Evolutionary conservation across 2,113 vertebrate genomes (phyloP).

Genomic region (Shinisaurus crocodilurus): DNA sequence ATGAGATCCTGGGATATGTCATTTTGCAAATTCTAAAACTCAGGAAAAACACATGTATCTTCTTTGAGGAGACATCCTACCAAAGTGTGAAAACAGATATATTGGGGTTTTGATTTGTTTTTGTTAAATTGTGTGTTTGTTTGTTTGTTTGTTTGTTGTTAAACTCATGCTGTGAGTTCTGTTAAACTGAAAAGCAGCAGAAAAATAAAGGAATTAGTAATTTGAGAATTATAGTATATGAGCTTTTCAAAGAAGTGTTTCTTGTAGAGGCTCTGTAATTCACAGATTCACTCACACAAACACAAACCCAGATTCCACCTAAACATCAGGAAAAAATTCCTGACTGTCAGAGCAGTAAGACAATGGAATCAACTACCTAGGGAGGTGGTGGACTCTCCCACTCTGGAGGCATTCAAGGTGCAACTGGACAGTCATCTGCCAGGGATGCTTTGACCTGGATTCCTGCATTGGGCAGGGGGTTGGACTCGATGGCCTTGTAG

Average conservation of each 20-base stretch:
- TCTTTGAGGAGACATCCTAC: not conserved
- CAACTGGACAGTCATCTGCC: too few relatives aligned
- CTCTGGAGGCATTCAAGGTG: too few relatives aligned
- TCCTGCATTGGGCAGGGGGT: too few relatives aligned
- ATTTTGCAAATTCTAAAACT: not conserved
- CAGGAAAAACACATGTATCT: not conserved
- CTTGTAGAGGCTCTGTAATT: not conserved
- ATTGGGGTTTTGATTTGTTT: not conserved
- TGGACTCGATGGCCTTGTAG: too few relatives aligned
- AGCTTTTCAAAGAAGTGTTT: not conserved
- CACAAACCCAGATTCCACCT: too few relatives aligned
- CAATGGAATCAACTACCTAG: too few relatives aligned
- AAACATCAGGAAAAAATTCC: too few relatives aligned
- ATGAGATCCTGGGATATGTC: not conserved
- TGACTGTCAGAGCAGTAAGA: too few relatives aligned
- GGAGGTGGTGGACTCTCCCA: too few relatives aligned
- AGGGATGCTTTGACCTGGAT: too few relatives aligned
- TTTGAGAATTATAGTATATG: not conserved
- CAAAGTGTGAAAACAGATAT: not conserved
- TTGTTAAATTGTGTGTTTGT: too few relatives aligned
- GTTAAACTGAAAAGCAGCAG: not conserved
- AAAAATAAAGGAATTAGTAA: not conserved
- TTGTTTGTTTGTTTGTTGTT: too few relatives aligned
- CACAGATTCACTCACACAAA: not conserved
- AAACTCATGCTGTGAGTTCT: not conserved